A percentile compares a stretch with the other conserved stretches of the same genome.
phyloP scores from a whole-genome alignment of 2,113 vertebrate genomes.

The Bambusicola thoracicus region DNA sequence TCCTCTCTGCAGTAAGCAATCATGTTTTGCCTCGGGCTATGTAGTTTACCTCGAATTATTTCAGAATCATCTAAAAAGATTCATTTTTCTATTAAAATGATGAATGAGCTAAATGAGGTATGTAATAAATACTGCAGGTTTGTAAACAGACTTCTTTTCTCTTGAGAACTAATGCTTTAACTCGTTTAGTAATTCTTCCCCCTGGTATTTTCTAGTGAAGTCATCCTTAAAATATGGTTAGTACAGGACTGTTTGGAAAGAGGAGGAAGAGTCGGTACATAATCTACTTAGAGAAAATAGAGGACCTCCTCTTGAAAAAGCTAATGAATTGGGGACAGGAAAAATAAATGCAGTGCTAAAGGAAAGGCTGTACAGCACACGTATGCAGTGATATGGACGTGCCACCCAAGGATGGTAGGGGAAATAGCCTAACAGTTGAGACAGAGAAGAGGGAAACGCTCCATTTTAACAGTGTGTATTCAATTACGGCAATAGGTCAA shows the following conservation, averaged over 20 bases:
- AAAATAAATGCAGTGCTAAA: background rate
- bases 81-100: constrained; percentile 93
- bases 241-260: background rate
- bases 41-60: constrained; percentile 78
- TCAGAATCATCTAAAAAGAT: constrained; percentile 85
- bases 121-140: constrained; percentile 92
- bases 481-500: background rate
- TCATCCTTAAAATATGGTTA: constrained; percentile 73
- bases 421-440: background rate
- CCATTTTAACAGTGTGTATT: background rate
- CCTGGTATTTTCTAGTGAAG: constrained; percentile 73
- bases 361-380: background rate
- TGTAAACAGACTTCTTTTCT: constrained; percentile 86
- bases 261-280: constrained; percentile 48
- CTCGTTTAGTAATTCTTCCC: constrained; percentile 78
- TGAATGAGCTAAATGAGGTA: constrained; percentile 95
- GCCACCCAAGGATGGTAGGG: background rate
- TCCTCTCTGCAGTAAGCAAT: constrained; percentile 66
- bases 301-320: background rate
- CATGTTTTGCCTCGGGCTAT: constrained; percentile 76
- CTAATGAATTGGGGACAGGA: constrained; percentile 15
- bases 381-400: background rate
- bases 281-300: constrained; percentile 40
- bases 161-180: constrained; percentile 79
- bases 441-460: background rate